phyloP scores from a whole-genome alignment of 1,140 invertebrate species.

The Zophobas atratus region DNA sequence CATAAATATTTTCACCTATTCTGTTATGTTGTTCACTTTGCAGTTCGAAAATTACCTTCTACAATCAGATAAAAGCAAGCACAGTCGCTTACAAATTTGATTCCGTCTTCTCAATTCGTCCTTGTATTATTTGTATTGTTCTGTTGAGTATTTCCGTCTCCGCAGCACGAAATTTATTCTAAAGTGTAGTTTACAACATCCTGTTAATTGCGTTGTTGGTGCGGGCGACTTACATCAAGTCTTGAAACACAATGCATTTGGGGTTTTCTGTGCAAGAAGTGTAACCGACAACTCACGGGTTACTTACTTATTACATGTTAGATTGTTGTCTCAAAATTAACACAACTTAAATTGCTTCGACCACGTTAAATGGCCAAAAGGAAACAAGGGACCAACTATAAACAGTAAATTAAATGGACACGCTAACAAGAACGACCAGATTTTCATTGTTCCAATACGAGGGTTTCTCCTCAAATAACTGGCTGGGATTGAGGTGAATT shows the following conservation, averaged over 20 bases:
- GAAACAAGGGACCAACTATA: constrained; percentile 11
- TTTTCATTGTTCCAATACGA: constrained; percentile 3
- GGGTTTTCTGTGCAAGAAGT: constrained; percentile 47
- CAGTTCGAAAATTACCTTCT: constrained; percentile 29
- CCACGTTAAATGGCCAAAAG: constrained; percentile 11
- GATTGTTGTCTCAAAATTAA: constrained; percentile 39
- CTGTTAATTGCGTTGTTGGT: constrained; percentile 47
- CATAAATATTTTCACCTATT: constrained; percentile 17
- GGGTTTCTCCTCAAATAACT: not conserved
- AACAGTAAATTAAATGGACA: constrained; percentile 5
- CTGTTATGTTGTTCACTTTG: constrained; percentile 16
- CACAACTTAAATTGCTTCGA: constrained; percentile 40
- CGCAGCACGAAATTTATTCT: constrained; percentile 39
- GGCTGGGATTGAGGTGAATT: not conserved
- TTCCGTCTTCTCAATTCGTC: constrained; percentile 34
- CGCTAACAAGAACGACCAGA: constrained; percentile 17
- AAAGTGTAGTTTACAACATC: constrained; percentile 44
- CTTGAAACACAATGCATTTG: constrained; percentile 46
- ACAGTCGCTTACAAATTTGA: constrained; percentile 36
- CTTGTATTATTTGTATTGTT: constrained; percentile 35
- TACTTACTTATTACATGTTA: constrained; percentile 43
- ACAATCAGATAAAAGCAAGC: constrained; percentile 18
- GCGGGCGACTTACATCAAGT: constrained; percentile 35
- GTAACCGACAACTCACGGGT: constrained; percentile 38
- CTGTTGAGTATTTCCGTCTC: constrained; percentile 33